Percentiles rank a stretch among this genome's conserved stretches.
Conservation (phyloP, 2,113 vertebrate genomes). For the Halcyon malimbica region DNA sequence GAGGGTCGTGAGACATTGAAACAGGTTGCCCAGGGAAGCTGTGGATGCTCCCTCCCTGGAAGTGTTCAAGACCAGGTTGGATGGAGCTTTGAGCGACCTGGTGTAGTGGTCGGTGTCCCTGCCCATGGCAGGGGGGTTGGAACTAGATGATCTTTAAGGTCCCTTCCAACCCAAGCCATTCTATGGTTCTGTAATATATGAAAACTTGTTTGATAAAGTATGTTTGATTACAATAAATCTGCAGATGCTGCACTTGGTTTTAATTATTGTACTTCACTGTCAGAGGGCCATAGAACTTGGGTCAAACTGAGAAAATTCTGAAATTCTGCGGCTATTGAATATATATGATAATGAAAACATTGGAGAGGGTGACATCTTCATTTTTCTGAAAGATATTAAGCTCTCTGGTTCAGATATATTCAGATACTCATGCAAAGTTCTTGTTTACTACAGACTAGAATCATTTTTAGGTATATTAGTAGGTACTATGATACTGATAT, state of each 20-base stretch:
- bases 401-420: background rate
- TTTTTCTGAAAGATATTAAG: background rate
- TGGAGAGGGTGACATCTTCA: background rate
- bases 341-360: background rate
- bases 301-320: background rate
- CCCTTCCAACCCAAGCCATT: background rate
- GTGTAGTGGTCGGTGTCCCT: background rate
- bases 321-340: background rate
- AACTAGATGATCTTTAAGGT: background rate
- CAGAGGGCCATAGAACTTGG: background rate
- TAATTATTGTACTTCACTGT: background rate
- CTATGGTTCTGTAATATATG: background rate
- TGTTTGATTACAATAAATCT: background rate
- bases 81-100: background rate
- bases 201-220: background rate
- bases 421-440: background rate
- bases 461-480: background rate
- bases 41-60: background rate
- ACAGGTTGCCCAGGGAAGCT: background rate
- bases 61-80: background rate
- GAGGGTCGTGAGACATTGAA: background rate
- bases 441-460: background rate
- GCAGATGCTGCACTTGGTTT: background rate
- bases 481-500: background rate
- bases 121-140: background rate